These are phyloP conservation scores for Pachycephus smyrnensis DNA, from an alignment of 2,888 invertebrate species.

Conservation along the genomic window DNA sequence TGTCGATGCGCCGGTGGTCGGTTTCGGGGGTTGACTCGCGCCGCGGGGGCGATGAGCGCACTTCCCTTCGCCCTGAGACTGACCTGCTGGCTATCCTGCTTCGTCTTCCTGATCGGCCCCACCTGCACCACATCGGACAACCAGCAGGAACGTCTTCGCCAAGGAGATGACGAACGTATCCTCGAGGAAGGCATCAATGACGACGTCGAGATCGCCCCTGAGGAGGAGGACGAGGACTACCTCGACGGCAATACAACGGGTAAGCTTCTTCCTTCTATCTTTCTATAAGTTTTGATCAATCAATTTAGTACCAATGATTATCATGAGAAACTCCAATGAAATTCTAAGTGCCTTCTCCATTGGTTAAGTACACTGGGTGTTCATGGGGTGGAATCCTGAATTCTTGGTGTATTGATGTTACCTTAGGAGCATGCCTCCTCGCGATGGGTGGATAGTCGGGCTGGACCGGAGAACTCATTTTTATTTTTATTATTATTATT, in stretches of 20 bases:
- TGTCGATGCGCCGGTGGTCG: constrained; percentile 66
- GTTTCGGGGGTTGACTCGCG: constrained; percentile 66
- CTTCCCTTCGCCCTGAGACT: constrained; percentile 64
- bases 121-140: constrained; percentile 27
- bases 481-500: background rate
- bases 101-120: constrained; percentile 49
- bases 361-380: background rate
- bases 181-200: constrained; percentile 24
- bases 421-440: background rate
- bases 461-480: background rate
- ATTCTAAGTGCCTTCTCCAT: background rate
- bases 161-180: constrained; percentile 14
- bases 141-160: constrained; percentile 3
- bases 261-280: constrained; percentile 31
- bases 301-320: background rate
- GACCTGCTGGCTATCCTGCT: constrained; percentile 61
- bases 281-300: background rate
- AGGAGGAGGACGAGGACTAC: constrained; percentile 63
- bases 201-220: constrained; percentile 39
- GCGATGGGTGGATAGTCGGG: background rate
- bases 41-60: constrained; percentile 67
- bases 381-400: background rate
- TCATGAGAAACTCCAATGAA: background rate
- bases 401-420: background rate
- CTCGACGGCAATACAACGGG: constrained; percentile 65